Evolutionary conservation across 2,888 invertebrate genomes (phyloP).

Genomic region (Aphodius granarius): DNA sequence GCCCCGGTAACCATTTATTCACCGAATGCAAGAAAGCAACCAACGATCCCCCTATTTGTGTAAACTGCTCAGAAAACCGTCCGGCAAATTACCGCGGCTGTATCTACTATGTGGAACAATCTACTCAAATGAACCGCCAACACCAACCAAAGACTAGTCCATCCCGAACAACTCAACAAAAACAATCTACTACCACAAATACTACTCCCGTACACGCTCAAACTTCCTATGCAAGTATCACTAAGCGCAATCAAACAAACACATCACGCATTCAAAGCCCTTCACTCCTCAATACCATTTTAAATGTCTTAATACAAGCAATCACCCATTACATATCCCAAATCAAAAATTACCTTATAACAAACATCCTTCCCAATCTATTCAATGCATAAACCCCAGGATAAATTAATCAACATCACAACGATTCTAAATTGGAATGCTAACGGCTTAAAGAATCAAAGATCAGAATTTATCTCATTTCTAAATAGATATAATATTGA

Average conservation of each 20-base stretch:
- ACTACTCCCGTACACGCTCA: background rate
- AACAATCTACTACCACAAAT: background rate
- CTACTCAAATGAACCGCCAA: background rate
- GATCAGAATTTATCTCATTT: constrained; percentile 16
- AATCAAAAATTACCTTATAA: background rate
- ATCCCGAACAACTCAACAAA: background rate
- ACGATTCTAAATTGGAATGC: constrained; percentile 9
- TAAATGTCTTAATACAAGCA: no score
- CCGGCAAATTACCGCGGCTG: background rate
- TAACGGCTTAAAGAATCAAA: constrained; percentile 9
- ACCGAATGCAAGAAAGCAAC: background rate
- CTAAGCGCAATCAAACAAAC: background rate
- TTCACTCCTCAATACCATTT: background rate
- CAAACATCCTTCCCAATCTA: background rate
- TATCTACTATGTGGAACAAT: background rate
- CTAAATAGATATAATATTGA: constrained; percentile 18
- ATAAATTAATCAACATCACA: background rate
- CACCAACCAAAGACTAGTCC: no score
- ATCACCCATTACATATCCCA: background rate
- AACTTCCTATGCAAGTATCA: background rate
- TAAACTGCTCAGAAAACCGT: background rate
- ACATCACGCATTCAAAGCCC: no score
- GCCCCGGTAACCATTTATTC: background rate
- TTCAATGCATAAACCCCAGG: background rate
- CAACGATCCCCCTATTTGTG: background rate